Percentiles rank a stretch among this genome's conserved stretches.
These are phyloP conservation scores for Scaptomyza montana DNA, from an alignment of 1,140 invertebrate genomes.

Conservation along the genomic window DNA sequence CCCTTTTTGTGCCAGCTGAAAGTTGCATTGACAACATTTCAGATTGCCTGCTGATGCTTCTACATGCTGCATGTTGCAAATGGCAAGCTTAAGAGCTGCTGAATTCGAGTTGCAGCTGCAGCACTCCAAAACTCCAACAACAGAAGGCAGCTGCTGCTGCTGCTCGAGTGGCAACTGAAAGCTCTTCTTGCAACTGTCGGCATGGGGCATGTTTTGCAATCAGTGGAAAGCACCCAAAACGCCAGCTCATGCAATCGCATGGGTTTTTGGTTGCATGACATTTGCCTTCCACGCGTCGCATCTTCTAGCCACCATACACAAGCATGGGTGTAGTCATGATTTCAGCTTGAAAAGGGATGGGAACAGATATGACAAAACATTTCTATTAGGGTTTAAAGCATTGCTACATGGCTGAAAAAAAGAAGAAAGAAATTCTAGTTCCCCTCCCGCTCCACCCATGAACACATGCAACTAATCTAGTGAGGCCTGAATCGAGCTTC, in stretches of 20 bases:
- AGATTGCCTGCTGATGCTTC: constrained; percentile 27
- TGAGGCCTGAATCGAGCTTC: constrained; percentile 24
- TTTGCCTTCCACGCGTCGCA: constrained; percentile 50
- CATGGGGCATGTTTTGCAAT: constrained; percentile 71
- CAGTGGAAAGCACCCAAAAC: constrained; percentile 63
- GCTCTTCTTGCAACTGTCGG: constrained; percentile 43
- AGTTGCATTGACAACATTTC: constrained; percentile 45
- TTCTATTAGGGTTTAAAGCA: no score
- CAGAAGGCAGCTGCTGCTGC: constrained; percentile 10
- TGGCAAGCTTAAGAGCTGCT: constrained; percentile 46
- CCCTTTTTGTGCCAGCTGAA: constrained; percentile 25
- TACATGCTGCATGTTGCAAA: constrained; percentile 40
- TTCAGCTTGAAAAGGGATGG: background rate
- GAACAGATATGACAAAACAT: background rate
- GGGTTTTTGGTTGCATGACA: constrained; percentile 57
- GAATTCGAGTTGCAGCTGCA: constrained; percentile 41
- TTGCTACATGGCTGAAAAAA: no score
- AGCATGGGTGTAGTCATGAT: background rate
- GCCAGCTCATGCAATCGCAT: constrained; percentile 43
- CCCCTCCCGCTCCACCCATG: background rate
- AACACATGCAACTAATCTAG: constrained; percentile 50
- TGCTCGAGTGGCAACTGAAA: constrained; percentile 31
- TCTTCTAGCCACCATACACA: constrained; percentile 18
- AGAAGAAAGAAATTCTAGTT: background rate
- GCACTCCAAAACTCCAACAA: background rate